Percentiles rank a stretch among this genome's conserved stretches.
phyloP scores from a whole-genome alignment of 1,140 invertebrate species.

The Homarus americanus region DNA sequence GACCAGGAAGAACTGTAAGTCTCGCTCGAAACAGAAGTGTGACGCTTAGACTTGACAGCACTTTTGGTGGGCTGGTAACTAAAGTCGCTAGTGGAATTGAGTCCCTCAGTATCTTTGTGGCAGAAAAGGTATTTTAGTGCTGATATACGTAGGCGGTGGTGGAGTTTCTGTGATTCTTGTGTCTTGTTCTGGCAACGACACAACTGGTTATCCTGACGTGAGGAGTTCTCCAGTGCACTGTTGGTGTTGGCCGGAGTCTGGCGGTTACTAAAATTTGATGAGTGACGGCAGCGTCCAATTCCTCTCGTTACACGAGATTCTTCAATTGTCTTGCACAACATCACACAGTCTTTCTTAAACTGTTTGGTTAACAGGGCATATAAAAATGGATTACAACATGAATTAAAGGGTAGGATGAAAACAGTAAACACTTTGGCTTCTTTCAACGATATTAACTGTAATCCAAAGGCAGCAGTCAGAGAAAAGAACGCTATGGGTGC shows the following conservation, averaged over 20 bases:
- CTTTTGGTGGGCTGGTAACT: conserved; percentile 48
- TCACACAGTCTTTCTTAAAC: conserved; percentile 98
- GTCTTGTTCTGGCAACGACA: conserved; percentile 84
- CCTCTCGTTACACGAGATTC: conserved; percentile 93
- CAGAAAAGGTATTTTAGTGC: conserved; percentile 69
- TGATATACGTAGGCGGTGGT: conserved; percentile 54
- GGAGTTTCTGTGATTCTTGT: conserved; percentile 78
- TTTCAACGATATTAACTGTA: conserved; percentile 92
- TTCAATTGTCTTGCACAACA: conserved; percentile 93
- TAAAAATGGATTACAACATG: conserved; percentile 97
- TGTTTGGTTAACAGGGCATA: conserved; percentile 98
- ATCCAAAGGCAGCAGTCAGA: conserved; percentile 92
- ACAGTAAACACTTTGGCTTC: conserved; percentile 98
- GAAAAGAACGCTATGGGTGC: conserved; percentile 98
- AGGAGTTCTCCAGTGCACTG: conserved; percentile 88
- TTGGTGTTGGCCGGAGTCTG: conserved; percentile 93
- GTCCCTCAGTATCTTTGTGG: conserved; percentile 56
- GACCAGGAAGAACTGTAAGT: conserved; percentile 64
- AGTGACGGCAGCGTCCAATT: conserved; percentile 90
- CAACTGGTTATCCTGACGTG: conserved; percentile 82
- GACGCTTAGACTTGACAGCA: conserved; percentile 56
- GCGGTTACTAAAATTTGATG: conserved; percentile 92
- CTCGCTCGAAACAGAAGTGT: conserved; percentile 60
- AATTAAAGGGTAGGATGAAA: conserved; percentile 95
- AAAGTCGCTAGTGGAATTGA: conserved; percentile 46